These are phyloP conservation scores for Musca domestica DNA, from an alignment of 1,140 invertebrate genomes.

Conservation along the genomic window DNA sequence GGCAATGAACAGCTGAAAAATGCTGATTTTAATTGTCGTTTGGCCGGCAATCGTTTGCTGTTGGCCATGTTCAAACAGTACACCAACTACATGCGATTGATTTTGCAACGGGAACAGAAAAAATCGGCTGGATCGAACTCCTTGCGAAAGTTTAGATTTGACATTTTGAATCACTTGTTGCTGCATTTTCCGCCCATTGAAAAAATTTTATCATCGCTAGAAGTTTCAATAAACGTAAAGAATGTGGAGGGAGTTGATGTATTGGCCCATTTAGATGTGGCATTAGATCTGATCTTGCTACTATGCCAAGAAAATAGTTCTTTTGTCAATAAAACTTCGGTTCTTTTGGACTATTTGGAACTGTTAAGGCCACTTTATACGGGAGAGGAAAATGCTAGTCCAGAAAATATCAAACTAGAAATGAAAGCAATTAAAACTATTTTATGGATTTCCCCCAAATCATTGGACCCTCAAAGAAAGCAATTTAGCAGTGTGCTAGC, in stretches of 20 bases:
- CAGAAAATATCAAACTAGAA: constrained; percentile 57
- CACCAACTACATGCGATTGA: constrained; percentile 42
- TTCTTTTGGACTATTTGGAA: constrained; percentile 48
- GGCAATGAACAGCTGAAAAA: constrained; percentile 28
- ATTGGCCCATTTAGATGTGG: constrained; percentile 41
- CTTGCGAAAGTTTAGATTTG: constrained; percentile 46
- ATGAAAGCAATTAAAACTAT: constrained; percentile 67
- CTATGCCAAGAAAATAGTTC: constrained; percentile 48
- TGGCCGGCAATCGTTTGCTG: constrained; percentile 34
- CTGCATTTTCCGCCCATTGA: constrained; percentile 46
- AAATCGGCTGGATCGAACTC: constrained; percentile 41
- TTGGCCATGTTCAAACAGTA: constrained; percentile 49
- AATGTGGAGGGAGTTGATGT: constrained; percentile 28
- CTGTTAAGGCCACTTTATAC: constrained; percentile 43
- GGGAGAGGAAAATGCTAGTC: not conserved
- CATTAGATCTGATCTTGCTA: constrained; percentile 43
- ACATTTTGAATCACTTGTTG: constrained; percentile 49
- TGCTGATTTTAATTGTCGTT: constrained; percentile 25
- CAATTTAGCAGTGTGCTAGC: constrained; percentile 61
- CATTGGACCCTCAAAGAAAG: constrained; percentile 58
- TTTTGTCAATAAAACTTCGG: constrained; percentile 46
- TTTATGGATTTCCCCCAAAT: constrained; percentile 58
- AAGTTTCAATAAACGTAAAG: constrained; percentile 32
- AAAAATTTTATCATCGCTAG: constrained; percentile 40
- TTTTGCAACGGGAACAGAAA: constrained; percentile 35